Conservation (phyloP, 2,113 vertebrate genomes). For the Phyllostomus hastatus region DNA sequence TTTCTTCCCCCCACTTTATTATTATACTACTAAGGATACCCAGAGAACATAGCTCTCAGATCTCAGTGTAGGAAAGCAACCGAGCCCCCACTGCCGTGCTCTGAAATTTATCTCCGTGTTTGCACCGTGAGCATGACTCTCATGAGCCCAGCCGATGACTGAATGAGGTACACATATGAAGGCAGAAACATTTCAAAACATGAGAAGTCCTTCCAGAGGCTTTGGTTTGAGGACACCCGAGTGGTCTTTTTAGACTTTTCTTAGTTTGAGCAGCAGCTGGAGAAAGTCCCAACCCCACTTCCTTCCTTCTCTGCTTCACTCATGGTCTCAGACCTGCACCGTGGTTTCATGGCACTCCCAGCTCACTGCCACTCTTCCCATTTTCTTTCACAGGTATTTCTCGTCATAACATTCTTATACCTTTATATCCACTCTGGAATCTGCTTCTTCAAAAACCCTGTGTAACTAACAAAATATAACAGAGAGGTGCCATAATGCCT, state of each 20-base stretch:
- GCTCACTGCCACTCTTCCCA: background rate
- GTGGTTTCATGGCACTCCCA: background rate
- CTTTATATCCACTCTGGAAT: background rate
- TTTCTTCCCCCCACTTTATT: background rate
- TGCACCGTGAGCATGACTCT: background rate
- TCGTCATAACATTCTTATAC: background rate
- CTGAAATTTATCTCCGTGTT: background rate
- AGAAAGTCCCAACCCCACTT: background rate
- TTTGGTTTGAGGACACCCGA: background rate
- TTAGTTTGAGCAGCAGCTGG: background rate
- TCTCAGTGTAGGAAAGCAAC: background rate
- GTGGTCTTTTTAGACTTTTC: background rate
- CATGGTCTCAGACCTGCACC: background rate
- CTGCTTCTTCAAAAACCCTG: background rate
- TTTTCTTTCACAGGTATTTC: background rate
- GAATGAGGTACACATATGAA: background rate
- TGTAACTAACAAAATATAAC: background rate
- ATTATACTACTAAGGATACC: background rate
- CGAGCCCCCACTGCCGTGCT: rapidly evolving
- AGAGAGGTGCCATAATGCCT: background rate
- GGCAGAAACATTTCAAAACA: background rate
- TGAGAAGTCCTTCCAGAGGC: background rate
- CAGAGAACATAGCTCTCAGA: background rate
- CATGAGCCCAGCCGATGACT: background rate
- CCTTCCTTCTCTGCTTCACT: background rate